Conservation (phyloP, 2,797 vertebrate genomes). For the Enteromius fasciolatus region DNA sequence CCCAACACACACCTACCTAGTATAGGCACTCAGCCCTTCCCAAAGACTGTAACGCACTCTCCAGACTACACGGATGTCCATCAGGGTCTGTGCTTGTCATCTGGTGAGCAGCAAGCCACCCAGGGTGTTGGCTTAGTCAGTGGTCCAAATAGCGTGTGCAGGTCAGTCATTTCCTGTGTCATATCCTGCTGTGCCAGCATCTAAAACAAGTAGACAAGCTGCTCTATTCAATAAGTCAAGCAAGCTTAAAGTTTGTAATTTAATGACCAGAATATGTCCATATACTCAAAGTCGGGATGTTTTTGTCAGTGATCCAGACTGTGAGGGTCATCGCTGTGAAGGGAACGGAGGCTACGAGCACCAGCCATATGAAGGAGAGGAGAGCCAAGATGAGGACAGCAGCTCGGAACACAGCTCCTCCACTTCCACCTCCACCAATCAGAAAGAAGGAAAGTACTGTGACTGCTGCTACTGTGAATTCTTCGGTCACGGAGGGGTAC, state of each 20-base stretch:
- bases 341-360: slow-evolving; percentile 88
- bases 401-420: slow-evolving; percentile 98
- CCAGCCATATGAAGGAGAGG: slow-evolving; percentile 91
- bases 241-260: background rate
- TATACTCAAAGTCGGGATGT: background rate
- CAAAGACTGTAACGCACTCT: slow-evolving; percentile 84
- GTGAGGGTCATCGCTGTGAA: slow-evolving; percentile 96
- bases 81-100: slow-evolving; percentile 85
- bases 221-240: background rate
- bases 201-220: background rate
- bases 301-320: slow-evolving; percentile 89
- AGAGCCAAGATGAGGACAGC: slow-evolving; percentile 96
- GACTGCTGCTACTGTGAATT: slow-evolving; percentile 99
- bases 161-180: slow-evolving; percentile 74
- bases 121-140: slow-evolving; percentile 84
- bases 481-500: slow-evolving; percentile 98
- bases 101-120: slow-evolving; percentile 81
- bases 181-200: background rate
- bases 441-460: slow-evolving; percentile 99
- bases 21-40: slow-evolving; percentile 85
- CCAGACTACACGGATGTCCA: slow-evolving; percentile 88
- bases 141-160: slow-evolving; percentile 94
- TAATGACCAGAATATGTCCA: background rate
- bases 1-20: slow-evolving; percentile 85
- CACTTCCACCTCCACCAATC: slow-evolving; percentile 98